Evolutionary conservation across 2,888 invertebrate genomes (phyloP).

Genomic region (Drosophila atripex): DNA sequence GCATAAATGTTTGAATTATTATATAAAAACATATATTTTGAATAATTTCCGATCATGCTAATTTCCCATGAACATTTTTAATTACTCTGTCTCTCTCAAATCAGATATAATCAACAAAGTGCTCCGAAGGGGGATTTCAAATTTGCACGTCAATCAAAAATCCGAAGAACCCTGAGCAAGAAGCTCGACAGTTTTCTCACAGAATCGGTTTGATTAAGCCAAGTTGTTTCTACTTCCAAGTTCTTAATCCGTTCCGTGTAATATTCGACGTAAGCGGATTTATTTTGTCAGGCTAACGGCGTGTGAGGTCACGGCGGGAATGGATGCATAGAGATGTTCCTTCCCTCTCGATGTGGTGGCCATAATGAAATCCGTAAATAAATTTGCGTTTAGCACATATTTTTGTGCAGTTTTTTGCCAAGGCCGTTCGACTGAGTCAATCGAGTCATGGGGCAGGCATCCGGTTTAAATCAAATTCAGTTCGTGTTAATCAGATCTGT

Average conservation of each 20-base stretch:
- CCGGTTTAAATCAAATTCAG: slow-evolving; percentile 51
- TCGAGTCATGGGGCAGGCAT: slow-evolving; percentile 37
- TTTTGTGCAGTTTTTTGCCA: slow-evolving; percentile 51
- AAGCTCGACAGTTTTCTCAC: slow-evolving; percentile 34
- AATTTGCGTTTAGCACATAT: slow-evolving; percentile 68
- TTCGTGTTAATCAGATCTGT: slow-evolving; percentile 67
- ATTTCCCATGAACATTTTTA: slow-evolving; percentile 46
- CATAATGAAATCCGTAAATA: slow-evolving; percentile 59
- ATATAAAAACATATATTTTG: slow-evolving; percentile 14
- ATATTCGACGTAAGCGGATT: slow-evolving; percentile 55
- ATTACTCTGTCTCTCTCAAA: slow-evolving; percentile 50
- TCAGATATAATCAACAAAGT: slow-evolving; percentile 23
- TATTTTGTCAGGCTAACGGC: slow-evolving; percentile 54
- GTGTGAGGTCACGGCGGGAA: slow-evolving; percentile 53
- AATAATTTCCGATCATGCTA: slow-evolving; percentile 17
- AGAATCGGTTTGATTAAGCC: slow-evolving; percentile 13
- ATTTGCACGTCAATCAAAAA: slow-evolving; percentile 28
- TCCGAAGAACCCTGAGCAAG: slow-evolving; percentile 42
- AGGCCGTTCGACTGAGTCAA: slow-evolving; percentile 49
- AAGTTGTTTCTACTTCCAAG: slow-evolving; percentile 11
- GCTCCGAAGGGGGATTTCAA: slow-evolving; percentile 37
- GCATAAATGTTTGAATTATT: slow-evolving; percentile 25
- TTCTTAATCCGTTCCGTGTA: slow-evolving; percentile 59
- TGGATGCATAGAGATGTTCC: slow-evolving; percentile 15
- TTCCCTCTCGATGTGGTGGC: slow-evolving; percentile 24